phyloP scores from a whole-genome alignment of 2,888 invertebrate genomes.

The Carabus problematicus region DNA sequence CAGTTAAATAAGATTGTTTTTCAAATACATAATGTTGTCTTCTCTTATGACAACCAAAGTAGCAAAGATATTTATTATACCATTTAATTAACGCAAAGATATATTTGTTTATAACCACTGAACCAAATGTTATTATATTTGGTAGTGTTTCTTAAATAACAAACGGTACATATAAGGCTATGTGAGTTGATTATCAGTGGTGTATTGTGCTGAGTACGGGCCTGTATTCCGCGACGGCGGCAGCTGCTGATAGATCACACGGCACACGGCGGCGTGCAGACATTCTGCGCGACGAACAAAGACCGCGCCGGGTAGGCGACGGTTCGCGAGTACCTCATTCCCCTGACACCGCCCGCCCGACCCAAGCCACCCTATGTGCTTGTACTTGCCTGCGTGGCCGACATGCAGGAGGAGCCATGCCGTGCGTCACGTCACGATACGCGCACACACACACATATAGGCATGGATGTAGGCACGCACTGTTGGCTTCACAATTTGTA shows the following conservation, averaged over 20 bases:
- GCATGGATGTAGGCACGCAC: not conserved
- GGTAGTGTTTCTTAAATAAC: not conserved
- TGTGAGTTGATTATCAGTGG: not conserved
- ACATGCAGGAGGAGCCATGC: conserved; percentile 11
- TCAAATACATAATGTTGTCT: no score
- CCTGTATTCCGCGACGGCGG: conserved; percentile 10
- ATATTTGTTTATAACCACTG: not conserved
- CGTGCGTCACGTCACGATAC: conserved; percentile 18
- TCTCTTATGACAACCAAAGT: no score
- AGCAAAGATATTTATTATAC: no score
- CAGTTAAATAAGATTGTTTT: no score
- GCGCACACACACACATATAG: conserved; percentile 3
- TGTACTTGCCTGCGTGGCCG: not conserved
- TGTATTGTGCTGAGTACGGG: not conserved
- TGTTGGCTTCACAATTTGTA: conserved; percentile 5
- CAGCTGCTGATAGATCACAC: conserved; percentile 25
- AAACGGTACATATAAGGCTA: not conserved
- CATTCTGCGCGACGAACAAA: conserved; percentile 17
- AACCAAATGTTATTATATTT: no score
- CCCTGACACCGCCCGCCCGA: not conserved
- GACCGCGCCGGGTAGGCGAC: conserved; percentile 20
- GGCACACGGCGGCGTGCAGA: conserved; percentile 12
- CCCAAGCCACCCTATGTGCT: not conserved
- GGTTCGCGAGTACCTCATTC: conserved; percentile 14
- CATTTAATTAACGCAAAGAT: not conserved